A percentile compares a stretch with the other conserved stretches of the same genome.
Evolutionary conservation across 1,140 invertebrate species (phyloP).

Genomic region (Archegozetes longisetosus): DNA sequence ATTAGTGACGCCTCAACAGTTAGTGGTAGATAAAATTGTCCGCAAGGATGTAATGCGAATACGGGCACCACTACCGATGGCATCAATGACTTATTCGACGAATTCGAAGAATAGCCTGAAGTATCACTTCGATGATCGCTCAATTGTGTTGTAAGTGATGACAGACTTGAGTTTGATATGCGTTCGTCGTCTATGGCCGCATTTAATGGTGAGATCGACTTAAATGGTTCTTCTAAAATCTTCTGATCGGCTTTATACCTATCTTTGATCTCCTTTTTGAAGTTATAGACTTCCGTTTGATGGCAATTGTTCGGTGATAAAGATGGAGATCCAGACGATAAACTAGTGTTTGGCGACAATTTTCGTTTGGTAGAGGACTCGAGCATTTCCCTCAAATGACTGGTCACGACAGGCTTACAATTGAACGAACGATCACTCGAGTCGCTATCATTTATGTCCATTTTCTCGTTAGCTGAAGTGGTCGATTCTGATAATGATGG

Average conservation of each 20-base stretch:
- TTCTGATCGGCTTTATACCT: conserved; percentile 5
- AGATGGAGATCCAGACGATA: not conserved
- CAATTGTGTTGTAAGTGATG: not conserved
- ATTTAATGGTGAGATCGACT: not conserved
- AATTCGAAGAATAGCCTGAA: conserved; percentile 21
- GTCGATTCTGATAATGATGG: not conserved
- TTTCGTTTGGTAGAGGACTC: conserved; percentile 4
- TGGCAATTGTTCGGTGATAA: not conserved
- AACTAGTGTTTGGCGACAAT: not conserved
- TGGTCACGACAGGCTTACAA: conserved; percentile 5
- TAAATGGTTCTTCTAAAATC: not conserved
- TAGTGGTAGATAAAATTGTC: conserved; percentile 76
- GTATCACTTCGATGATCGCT: conserved; percentile 11
- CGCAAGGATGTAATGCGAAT: conserved; percentile 62
- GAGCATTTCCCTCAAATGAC: conserved; percentile 23
- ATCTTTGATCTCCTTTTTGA: conserved; percentile 16
- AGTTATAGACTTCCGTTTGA: not conserved
- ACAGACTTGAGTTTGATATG: not conserved
- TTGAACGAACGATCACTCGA: not conserved
- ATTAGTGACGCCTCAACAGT: conserved; percentile 62
- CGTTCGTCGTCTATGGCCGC: not conserved
- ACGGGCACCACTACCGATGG: conserved; percentile 40
- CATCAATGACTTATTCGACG: conserved; percentile 20
- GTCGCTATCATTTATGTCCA: not conserved
- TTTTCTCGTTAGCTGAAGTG: not conserved